These are phyloP conservation scores for Euzetes globulus DNA, from an alignment of 2,888 invertebrate species.

Conservation along the genomic window DNA sequence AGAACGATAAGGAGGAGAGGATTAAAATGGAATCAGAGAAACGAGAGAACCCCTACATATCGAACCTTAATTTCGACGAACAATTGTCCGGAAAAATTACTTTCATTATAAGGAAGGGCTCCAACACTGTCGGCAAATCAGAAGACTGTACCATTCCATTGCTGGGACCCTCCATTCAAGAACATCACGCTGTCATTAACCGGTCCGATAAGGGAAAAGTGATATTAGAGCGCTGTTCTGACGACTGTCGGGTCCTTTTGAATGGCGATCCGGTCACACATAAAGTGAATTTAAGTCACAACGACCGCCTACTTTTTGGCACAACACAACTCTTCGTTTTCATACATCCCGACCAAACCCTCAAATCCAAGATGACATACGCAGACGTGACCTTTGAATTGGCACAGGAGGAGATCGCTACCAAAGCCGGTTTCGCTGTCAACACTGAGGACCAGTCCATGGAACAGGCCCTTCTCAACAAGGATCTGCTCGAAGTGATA, in stretches of 20 bases:
- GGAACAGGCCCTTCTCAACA: conserved; percentile 51
- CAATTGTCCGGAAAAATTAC: conserved; percentile 52
- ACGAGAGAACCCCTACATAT: conserved; percentile 49
- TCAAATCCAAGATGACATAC: conserved; percentile 44
- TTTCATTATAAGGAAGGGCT: conserved; percentile 51
- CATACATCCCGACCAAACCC: conserved; percentile 49
- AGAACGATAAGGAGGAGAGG: conserved; percentile 37
- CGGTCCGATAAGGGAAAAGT: conserved; percentile 46
- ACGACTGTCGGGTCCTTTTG: conserved; percentile 49
- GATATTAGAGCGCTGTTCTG: conserved; percentile 46
- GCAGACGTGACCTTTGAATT: conserved; percentile 51
- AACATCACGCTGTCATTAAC: conserved; percentile 50
- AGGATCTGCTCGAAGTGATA: conserved; percentile 53
- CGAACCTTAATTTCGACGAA: conserved; percentile 55
- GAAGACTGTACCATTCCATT: conserved; percentile 49
- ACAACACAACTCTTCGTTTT: conserved; percentile 54
- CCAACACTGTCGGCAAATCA: conserved; percentile 48
- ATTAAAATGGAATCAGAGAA: conserved; percentile 44
- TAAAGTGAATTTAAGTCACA: conserved; percentile 50
- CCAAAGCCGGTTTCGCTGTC: conserved; percentile 46
- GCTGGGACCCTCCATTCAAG: conserved; percentile 52
- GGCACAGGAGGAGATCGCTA: conserved; percentile 54
- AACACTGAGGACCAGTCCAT: conserved; percentile 39
- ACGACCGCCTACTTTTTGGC: conserved; percentile 55
- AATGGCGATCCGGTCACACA: conserved; percentile 52